Base-by-base conservation (phyloP, 2,113 vertebrate species). In the Equus quagga region DNA sequence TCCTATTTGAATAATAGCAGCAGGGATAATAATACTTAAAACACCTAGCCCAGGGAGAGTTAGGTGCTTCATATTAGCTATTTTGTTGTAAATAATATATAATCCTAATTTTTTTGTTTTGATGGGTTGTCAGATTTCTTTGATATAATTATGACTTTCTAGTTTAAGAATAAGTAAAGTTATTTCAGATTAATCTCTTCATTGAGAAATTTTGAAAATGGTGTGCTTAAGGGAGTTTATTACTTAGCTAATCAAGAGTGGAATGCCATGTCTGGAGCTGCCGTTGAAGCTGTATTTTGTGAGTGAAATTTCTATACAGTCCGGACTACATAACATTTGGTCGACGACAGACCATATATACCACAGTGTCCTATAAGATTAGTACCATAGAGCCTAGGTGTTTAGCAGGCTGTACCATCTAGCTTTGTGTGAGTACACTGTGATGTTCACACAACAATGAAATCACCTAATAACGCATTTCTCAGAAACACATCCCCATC, bases 171-270 rank as follows among this genome's bases (percentile, higher is more conserved):
- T 82, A 67, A 78, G 18, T 91, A 41, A 44, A 94, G 26, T 75
- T 46, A 90, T 89, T 92, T 91, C 60, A 73, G 41, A 46, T 56
- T 41, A 60, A 87, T 56, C 21, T 73, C 4, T 21, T 96, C 46
- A 67, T 13, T 70, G 62, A 82, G 69, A 62, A 80, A 62, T 88
- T 79, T 80, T 84, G 85, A 70, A 95, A 94, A 92, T 79, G 60
- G 17, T 46, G 15, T 84, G 44, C 24, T 60, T 81, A 89, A 76
- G 36, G 76, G 62, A 73, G 13, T 46, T 65, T 60, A 54, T 46
- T 72, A 24, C 24, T 87, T 90, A 91, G 49, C 56, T 89, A 31
- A n/a, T 60, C 2, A 26, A 56, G 14, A 85, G 46, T 56, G 82
- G 56, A 94, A 31, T 78, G 15, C 54, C 72, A 6, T 91, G 41